Percentiles rank a stretch among this genome's conserved stretches.
These are phyloP conservation scores for Gerris lacustris DNA, from an alignment of 2,888 invertebrate genomes.

Conservation along the genomic window DNA sequence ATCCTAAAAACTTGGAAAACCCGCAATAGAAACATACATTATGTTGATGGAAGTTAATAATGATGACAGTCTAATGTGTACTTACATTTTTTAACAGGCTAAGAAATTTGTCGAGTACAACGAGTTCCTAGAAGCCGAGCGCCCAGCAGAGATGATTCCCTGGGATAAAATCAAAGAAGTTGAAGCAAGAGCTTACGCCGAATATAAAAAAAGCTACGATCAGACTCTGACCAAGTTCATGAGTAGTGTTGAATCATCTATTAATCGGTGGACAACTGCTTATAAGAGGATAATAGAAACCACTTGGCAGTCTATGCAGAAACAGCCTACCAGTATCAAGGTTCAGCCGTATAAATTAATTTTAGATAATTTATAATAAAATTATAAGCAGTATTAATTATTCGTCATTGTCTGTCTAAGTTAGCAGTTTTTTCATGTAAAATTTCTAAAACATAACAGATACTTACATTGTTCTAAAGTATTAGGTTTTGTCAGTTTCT, in stretches of 20 bases:
- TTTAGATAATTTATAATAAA: too few species aligned
- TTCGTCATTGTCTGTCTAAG: too few species aligned
- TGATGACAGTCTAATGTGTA: too few species aligned
- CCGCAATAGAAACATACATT: too few species aligned
- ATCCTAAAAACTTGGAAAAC: too few species aligned
- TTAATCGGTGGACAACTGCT: background rate
- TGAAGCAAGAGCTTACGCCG: background rate
- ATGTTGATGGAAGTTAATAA: too few species aligned
- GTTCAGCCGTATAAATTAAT: background rate
- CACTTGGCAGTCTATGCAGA: background rate
- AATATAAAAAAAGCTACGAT: background rate
- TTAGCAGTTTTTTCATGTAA: too few species aligned
- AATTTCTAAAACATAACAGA: too few species aligned
- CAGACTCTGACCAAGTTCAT: background rate
- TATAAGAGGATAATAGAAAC: constrained; percentile 1
- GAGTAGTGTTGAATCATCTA: background rate
- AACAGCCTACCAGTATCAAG: background rate
- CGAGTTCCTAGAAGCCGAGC: background rate
- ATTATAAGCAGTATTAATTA: too few species aligned
- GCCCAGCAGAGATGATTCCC: background rate
- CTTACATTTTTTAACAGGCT: background rate
- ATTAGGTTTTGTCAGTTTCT: too few species aligned
- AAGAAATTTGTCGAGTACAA: constrained; percentile 6
- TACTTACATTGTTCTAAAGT: too few species aligned
- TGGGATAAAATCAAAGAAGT: constrained; percentile 4